Evolutionary conservation across 2,113 vertebrate species (phyloP).

Genomic region (Struthio camelus): DNA sequence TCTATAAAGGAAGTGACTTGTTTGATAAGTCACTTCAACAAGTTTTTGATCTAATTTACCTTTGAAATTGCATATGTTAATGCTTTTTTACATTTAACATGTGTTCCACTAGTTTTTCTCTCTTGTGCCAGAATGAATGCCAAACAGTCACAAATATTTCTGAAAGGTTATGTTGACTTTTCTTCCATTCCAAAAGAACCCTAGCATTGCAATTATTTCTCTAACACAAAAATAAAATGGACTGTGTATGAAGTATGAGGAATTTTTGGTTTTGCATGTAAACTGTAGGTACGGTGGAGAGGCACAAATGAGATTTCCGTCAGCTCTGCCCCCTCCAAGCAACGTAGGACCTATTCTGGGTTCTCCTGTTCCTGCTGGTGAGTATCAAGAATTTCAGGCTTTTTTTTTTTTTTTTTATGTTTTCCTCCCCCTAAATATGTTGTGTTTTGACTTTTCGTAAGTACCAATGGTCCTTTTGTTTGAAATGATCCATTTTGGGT

Average conservation of each 20-base stretch:
- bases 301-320: constrained; percentile 94
- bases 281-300: constrained; percentile 91
- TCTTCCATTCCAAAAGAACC: background rate
- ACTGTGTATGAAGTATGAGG: background rate
- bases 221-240: background rate
- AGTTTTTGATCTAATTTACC: background rate
- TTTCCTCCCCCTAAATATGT: background rate
- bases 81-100: background rate
- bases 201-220: background rate
- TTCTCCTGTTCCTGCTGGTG: constrained; percentile 82
- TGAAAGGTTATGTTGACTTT: background rate
- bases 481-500: background rate
- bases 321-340: constrained; percentile 82
- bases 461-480: background rate
- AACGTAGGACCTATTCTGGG: constrained; percentile 84
- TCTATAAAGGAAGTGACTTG: background rate
- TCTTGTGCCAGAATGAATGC: background rate
- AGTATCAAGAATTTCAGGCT: constrained; percentile 21
- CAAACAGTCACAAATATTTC: background rate
- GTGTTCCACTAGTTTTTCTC: background rate
- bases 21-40: background rate
- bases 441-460: background rate
- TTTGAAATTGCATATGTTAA: background rate
- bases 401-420: background rate
- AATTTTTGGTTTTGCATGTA: background rate